Conservation (phyloP, 1,140 invertebrate genomes). For the Plectrocnemia conspersa region DNA sequence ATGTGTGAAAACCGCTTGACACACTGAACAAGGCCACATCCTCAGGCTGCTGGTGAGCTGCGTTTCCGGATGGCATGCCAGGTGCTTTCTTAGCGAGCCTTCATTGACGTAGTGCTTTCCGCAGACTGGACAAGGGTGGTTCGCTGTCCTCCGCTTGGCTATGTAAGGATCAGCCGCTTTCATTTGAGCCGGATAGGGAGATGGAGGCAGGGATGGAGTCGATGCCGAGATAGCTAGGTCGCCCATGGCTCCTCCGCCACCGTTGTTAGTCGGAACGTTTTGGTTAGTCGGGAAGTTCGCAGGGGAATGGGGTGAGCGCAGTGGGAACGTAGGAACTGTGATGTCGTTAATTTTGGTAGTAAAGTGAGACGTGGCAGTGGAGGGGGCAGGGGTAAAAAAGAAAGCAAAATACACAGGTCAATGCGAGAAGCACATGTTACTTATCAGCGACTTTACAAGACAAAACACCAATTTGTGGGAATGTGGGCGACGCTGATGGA, state of each 20-base stretch:
- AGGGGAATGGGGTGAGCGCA: slow-evolving; percentile 33
- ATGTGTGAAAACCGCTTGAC: slow-evolving; percentile 89
- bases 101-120: slow-evolving; percentile 94
- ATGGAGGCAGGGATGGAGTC: slow-evolving; percentile 46
- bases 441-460: slow-evolving; percentile 17
- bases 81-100: slow-evolving; percentile 85
- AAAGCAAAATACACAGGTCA: slow-evolving; percentile 40
- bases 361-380: slow-evolving; percentile 28
- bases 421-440: slow-evolving; percentile 33
- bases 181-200: slow-evolving; percentile 50
- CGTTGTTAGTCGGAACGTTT: slow-evolving; percentile 37
- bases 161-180: slow-evolving; percentile 64
- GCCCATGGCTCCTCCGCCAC: slow-evolving; percentile 37
- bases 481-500: background rate
- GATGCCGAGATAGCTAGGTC: slow-evolving; percentile 24
- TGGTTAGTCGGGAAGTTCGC: slow-evolving; percentile 30
- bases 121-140: slow-evolving; percentile 90
- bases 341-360: slow-evolving; percentile 16
- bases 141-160: slow-evolving; percentile 87
- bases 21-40: slow-evolving; percentile 93
- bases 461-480: slow-evolving; percentile 15
- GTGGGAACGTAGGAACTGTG: slow-evolving; percentile 39
- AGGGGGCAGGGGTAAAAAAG: slow-evolving; percentile 45
- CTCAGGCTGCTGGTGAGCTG: slow-evolving; percentile 79
- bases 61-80: slow-evolving; percentile 88